These are phyloP conservation scores for Harpagifer antarcticus DNA, from an alignment of 2,797 vertebrate genomes.

Conservation along the genomic window DNA sequence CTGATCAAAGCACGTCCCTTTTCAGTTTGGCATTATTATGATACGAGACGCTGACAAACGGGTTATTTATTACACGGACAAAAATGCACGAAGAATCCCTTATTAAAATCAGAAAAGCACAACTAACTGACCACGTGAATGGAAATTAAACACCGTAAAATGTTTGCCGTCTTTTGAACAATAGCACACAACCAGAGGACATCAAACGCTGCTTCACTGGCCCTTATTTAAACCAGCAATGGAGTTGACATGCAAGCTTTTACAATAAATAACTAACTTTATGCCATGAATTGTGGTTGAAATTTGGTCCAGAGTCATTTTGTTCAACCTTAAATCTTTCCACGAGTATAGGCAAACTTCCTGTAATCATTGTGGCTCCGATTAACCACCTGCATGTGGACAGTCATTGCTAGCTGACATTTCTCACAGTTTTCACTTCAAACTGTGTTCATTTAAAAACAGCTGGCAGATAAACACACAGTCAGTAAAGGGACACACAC, in stretches of 20 bases:
- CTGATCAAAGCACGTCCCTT: constrained; percentile 37
- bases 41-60: constrained; percentile 7
- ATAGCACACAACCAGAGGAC: constrained; percentile 20
- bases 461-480: constrained; percentile 26
- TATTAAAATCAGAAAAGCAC: constrained; percentile 33
- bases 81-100: constrained; percentile 26
- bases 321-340: not conserved
- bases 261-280: not conserved
- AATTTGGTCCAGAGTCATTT: constrained; percentile 17
- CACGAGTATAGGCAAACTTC: constrained; percentile 1
- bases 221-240: constrained; percentile 41
- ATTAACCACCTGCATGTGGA: constrained; percentile 43
- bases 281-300: constrained; percentile 4
- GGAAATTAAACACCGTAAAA: constrained; percentile 1
- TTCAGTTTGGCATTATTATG: constrained; percentile 8
- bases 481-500: constrained; percentile 26
- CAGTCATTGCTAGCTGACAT: constrained; percentile 22
- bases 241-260: constrained; percentile 38
- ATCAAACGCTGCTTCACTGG: constrained; percentile 22
- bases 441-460: constrained; percentile 31
- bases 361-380: constrained; percentile 32
- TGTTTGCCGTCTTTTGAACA: constrained; percentile 37
- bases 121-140: constrained; percentile 4
- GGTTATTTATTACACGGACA: constrained; percentile 6
- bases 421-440: constrained; percentile 37